These are phyloP conservation scores for Barypeithes pellucidus DNA, from an alignment of 2,888 invertebrate genomes.

Conservation along the genomic window DNA sequence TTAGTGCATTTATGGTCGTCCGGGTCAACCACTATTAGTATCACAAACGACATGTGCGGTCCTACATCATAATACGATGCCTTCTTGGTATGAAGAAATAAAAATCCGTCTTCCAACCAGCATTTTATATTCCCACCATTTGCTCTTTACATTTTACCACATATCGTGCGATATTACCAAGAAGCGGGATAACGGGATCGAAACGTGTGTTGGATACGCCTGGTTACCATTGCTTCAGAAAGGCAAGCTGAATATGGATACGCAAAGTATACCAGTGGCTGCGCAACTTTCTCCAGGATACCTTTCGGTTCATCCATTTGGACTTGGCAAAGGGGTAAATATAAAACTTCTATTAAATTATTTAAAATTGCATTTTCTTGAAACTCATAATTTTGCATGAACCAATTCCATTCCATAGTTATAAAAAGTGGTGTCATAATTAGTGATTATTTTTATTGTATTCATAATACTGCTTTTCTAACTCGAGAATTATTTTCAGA, in stretches of 20 bases:
- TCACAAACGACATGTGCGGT: conserved; percentile 84
- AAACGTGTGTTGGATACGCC: conserved; percentile 92
- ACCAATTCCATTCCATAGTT: too few species aligned
- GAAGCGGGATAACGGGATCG: conserved; percentile 83
- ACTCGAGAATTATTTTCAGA: conserved; percentile 72
- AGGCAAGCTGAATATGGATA: conserved; percentile 88
- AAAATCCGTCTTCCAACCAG: conserved; percentile 93
- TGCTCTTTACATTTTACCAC: conserved; percentile 96
- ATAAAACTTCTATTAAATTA: too few species aligned
- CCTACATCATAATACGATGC: conserved; percentile 91
- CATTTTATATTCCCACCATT: conserved; percentile 88
- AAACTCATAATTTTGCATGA: too few species aligned
- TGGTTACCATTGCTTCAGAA: conserved; percentile 92
- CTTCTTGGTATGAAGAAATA: conserved; percentile 94
- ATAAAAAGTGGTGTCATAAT: too few species aligned
- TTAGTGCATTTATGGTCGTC: conserved; percentile 84
- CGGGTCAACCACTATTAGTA: conserved; percentile 78
- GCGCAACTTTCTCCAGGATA: conserved; percentile 92
- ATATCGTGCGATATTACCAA: conserved; percentile 91
- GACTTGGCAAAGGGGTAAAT: conserved; percentile 90
- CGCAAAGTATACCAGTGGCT: conserved; percentile 89
- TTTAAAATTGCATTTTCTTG: too few species aligned
- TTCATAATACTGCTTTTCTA: too few species aligned
- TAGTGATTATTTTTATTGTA: too few species aligned
- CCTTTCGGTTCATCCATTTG: conserved; percentile 90